Evolutionary conservation across 2,888 invertebrate species (phyloP).

Genomic region (Schizaphis graminum): DNA sequence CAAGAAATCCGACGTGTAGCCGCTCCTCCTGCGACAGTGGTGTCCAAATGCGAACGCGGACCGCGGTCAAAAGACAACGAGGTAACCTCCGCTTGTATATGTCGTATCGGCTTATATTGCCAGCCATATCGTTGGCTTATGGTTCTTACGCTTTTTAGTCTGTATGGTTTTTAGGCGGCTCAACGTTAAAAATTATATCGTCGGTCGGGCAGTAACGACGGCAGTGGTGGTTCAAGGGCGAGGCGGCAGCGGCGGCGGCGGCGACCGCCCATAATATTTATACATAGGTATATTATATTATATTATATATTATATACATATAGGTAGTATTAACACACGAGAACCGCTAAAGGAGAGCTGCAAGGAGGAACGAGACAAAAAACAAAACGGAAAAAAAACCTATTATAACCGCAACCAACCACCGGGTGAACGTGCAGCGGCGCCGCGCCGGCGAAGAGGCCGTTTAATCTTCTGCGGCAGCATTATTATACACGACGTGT

Average conservation of each 20-base stretch:
- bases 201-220: not conserved
- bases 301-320: not conserved
- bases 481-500: not conserved
- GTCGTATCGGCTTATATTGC: not conserved
- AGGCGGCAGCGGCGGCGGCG: not conserved
- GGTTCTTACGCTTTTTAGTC: not conserved
- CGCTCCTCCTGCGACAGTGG: not conserved
- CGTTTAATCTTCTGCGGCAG: not conserved
- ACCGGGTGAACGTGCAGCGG: not conserved
- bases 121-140: not conserved
- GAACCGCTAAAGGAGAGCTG: not conserved
- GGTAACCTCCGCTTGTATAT: not conserved
- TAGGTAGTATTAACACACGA: not conserved
- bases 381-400: not conserved
- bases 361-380: not conserved
- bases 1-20: not conserved
- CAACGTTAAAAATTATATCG: not conserved
- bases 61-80: not conserved
- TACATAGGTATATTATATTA: not conserved
- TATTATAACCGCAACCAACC: not conserved
- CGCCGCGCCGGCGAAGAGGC: not conserved
- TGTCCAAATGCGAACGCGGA: not conserved
- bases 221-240: constrained; percentile 10
- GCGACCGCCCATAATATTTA: constrained; percentile 19
- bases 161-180: not conserved